phyloP scores from a whole-genome alignment of 2,888 invertebrate species.

The Drymonia ruficornis region DNA sequence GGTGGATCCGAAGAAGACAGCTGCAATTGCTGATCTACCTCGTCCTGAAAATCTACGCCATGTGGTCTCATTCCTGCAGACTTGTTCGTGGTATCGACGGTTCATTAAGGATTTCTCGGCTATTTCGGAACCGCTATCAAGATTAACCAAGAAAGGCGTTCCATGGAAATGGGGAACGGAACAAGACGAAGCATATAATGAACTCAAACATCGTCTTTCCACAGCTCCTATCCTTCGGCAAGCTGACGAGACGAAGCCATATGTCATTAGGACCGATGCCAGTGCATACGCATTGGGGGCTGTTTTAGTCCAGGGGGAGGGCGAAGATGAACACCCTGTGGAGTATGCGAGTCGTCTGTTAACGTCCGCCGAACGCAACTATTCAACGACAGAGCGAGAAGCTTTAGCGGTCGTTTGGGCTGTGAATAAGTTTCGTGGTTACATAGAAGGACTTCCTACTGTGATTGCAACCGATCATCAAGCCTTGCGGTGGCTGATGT shows the following conservation, averaged over 20 bases:
- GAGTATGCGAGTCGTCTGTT: constrained; percentile 38
- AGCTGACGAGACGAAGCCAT: constrained; percentile 36
- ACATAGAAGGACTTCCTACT: constrained; percentile 54
- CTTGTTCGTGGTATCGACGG: constrained; percentile 49
- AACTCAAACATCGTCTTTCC: constrained; percentile 26
- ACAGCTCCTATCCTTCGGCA: constrained; percentile 36
- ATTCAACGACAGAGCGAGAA: constrained; percentile 64
- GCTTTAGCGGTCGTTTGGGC: constrained; percentile 39
- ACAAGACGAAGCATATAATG: constrained; percentile 25
- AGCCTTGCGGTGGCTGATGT: constrained; percentile 64
- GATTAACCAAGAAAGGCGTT: constrained; percentile 40
- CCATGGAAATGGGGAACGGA: constrained; percentile 37
- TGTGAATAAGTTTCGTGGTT: constrained; percentile 32
- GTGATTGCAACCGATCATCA: constrained; percentile 64
- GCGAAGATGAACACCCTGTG: constrained; percentile 26
- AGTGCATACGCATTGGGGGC: constrained; percentile 45
- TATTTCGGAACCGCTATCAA: constrained; percentile 42
- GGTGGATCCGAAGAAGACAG: constrained; percentile 25
- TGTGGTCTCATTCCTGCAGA: constrained; percentile 35
- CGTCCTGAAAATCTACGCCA: constrained; percentile 24
- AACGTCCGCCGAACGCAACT: constrained; percentile 50
- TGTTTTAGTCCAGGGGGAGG: constrained; percentile 37
- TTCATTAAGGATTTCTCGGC: constrained; percentile 36
- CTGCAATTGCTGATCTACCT: constrained; percentile 20
- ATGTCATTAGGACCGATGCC: constrained; percentile 43